Conservation (phyloP, 2,113 vertebrate genomes). For the Notarius lentiginosus region DNA sequence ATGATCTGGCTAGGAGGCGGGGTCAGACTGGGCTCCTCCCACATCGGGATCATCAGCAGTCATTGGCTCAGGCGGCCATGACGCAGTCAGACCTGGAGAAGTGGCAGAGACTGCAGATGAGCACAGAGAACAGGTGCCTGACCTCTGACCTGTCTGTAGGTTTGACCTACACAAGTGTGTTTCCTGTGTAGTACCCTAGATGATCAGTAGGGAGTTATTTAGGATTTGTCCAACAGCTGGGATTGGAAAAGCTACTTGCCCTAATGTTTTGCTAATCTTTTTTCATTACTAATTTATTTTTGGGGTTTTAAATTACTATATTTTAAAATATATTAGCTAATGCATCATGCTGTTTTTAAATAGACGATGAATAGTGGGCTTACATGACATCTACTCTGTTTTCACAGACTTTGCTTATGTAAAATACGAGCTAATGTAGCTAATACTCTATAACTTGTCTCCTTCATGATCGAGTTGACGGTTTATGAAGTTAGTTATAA, state of each 20-base stretch:
- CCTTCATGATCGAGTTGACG: background rate
- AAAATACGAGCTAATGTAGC: background rate
- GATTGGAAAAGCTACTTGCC: background rate
- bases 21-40: constrained; percentile 65
- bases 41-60: constrained; percentile 64
- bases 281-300: background rate
- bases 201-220: background rate
- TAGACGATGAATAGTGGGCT: too few species aligned
- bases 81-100: constrained; percentile 88
- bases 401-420: background rate
- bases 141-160: constrained; percentile 19
- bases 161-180: constrained; percentile 3
- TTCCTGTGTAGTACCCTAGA: background rate
- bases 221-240: background rate
- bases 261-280: background rate
- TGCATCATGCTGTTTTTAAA: background rate
- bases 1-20: constrained; percentile 79
- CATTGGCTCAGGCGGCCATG: constrained; percentile 74
- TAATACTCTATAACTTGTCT: background rate
- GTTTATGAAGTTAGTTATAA: background rate
- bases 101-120: constrained; percentile 88
- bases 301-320: background rate
- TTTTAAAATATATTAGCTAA: background rate
- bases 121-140: constrained; percentile 83
- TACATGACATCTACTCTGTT: background rate